Base-by-base conservation (phyloP, 2,888 invertebrate genomes). In the Caenorhabditis wallacei region DNA sequence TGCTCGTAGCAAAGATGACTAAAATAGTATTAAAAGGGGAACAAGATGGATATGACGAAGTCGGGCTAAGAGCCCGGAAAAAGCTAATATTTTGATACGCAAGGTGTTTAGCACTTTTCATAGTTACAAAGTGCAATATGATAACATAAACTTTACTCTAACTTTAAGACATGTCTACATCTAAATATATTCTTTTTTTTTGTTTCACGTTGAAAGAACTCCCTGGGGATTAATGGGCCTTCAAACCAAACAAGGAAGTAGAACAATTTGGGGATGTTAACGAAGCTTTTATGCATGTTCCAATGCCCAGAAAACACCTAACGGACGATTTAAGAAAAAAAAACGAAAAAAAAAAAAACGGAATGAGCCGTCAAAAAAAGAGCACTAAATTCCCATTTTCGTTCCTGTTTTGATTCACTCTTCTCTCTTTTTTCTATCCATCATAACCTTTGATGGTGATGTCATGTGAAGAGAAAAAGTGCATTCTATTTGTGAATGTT, bases 401-500 rank as follows among this genome's bases (percentile, higher is more conserved):
- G 54, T 64, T 64, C 64, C 22, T 16, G 46, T 74, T 72, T 40
- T 22, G 43, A 43, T 51, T 40, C 48, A n/a, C 20, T 1, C 26
- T 51, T 1, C 46, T 37, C n/a, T n/a, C n/a, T n/a, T 20, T 53
- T 20, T 20, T 46, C 64, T 16, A 74, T 74, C 56, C 66, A 59
- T 75, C 66, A 51, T 66, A 75, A 66, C 75, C 75, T 66, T 75
- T 59, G 18, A 66, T 43, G 53, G 20, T 74, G 74, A 74, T 74
- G 74, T 74, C 63, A 74, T 57, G 46, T 22, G 56, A 46, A 63
- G 46, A 46, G 56, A 26, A 26, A 43, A 61, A 24, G 24, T 43
- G 43, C 7, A 26, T 46, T 61, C 43, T 61, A 61, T 61, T 61
- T 61, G 61, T 43, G 46, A 26, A 61, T 61, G 61, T 61, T 43